Conservation (phyloP, 2,797 vertebrate genomes). For the Toxotes lorentzi region DNA sequence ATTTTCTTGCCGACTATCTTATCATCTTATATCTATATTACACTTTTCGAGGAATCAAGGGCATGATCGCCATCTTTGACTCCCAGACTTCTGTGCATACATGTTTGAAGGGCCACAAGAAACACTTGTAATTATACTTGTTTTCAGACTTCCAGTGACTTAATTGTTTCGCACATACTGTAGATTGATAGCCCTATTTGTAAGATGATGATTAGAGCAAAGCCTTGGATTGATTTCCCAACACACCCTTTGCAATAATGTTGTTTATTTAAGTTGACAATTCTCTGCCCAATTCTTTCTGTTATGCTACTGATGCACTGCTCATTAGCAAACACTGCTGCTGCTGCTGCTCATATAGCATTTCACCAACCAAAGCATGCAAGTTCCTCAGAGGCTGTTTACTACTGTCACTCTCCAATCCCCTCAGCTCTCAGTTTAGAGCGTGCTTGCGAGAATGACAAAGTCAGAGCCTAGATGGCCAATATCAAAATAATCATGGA, state of each 20-base stretch:
- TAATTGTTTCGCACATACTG: not conserved
- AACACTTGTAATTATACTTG: not conserved
- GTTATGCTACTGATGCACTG: conserved; percentile 12
- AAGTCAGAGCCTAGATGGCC: not conserved
- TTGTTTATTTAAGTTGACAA: conserved; percentile 49
- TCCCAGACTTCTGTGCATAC: not conserved
- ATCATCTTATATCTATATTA: conserved; percentile 19
- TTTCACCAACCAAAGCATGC: conserved; percentile 5
- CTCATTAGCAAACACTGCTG: conserved; percentile 35
- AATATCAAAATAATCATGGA: conserved; percentile 20
- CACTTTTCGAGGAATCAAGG: conserved; percentile 1
- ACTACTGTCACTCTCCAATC: conserved; percentile 5
- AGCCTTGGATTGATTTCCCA: conserved; percentile 29
- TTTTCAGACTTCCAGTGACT: not conserved
- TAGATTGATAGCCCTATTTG: conserved; percentile 14
- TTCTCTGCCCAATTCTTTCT: conserved; percentile 2
- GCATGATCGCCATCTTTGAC: not conserved
- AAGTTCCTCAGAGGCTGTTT: conserved; percentile 13
- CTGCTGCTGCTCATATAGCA: conserved; percentile 19
- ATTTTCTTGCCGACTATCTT: conserved; percentile 9
- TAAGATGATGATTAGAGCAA: conserved; percentile 12
- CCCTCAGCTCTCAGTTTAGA: not conserved
- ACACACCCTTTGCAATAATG: conserved; percentile 27
- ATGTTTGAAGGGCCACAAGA: not conserved
- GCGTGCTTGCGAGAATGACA: not conserved